These are phyloP conservation scores for Piscicola geometra DNA, from an alignment of 2,888 invertebrate species.

Conservation along the genomic window DNA sequence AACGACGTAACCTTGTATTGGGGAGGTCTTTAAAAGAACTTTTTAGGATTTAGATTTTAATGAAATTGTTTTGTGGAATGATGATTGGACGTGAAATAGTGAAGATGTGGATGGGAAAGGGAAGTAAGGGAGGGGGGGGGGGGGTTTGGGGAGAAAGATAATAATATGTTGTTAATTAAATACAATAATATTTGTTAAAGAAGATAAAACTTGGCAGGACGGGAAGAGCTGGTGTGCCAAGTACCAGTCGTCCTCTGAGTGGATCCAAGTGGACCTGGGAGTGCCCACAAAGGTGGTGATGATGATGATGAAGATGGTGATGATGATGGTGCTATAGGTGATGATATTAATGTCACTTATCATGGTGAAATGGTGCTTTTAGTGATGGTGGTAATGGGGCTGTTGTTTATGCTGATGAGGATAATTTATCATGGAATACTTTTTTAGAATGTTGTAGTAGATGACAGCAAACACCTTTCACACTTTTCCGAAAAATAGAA, in stretches of 20 bases:
- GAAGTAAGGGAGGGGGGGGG: too few species aligned
- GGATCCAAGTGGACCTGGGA: conserved; percentile 60
- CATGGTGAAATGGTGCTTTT: not conserved
- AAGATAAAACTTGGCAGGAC: conserved; percentile 43
- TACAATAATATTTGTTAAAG: too few species aligned
- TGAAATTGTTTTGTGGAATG: too few species aligned
- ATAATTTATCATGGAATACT: not conserved
- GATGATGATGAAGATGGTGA: too few species aligned
- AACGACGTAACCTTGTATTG: too few species aligned
- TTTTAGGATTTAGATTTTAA: too few species aligned
- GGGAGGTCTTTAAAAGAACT: too few species aligned
- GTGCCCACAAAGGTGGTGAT: conserved; percentile 56
- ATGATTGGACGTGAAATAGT: too few species aligned
- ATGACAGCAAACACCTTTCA: not conserved
- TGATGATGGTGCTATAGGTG: not conserved
- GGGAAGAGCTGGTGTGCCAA: conserved; percentile 60
- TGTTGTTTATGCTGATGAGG: not conserved
- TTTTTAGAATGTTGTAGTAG: not conserved
- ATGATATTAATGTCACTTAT: not conserved
- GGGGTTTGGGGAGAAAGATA: too few species aligned
- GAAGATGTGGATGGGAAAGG: too few species aligned
- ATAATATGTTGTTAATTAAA: too few species aligned
- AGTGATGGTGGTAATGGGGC: not conserved
- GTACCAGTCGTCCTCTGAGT: conserved; percentile 58
- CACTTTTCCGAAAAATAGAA: not conserved